Percentiles rank a stretch among this genome's conserved stretches.
phyloP scores from a whole-genome alignment of 2,113 vertebrate genomes.

The Paraplagusia blochii region DNA sequence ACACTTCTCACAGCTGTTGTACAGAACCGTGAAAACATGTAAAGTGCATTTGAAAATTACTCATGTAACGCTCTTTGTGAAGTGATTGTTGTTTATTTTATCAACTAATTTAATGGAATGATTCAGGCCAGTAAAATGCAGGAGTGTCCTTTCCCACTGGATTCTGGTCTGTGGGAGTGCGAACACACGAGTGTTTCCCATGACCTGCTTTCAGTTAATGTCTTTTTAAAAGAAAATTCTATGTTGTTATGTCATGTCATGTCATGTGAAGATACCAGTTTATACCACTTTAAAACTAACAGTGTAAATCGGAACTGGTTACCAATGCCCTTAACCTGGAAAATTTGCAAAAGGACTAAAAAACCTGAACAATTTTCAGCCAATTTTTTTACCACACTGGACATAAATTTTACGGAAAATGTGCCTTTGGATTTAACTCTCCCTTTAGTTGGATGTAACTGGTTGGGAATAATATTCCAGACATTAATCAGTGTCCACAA shows the following conservation, averaged over 20 bases:
- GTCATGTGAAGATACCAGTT: not conserved
- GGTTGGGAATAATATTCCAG: no score
- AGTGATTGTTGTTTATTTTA: constrained; percentile 25
- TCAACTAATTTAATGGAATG: constrained; percentile 24
- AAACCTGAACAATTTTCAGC: no score
- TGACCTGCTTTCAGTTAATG: constrained; percentile 1
- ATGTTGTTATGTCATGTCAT: no score
- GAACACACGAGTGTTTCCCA: not conserved
- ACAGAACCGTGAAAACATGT: not conserved
- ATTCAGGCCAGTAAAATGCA: constrained; percentile 37
- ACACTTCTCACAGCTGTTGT: not conserved
- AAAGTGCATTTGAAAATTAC: not conserved
- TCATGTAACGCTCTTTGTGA: not conserved
- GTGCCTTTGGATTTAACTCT: no score
- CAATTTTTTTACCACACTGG: no score
- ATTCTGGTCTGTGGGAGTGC: not conserved
- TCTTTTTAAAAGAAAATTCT: constrained; percentile 7
- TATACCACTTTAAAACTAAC: no score
- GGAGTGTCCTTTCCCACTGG: not conserved
- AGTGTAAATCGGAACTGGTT: no score
- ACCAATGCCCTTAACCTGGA: no score
- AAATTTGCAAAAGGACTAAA: no score
- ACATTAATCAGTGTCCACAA: no score
- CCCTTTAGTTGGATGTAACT: no score
- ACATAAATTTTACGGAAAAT: no score